A percentile compares a stretch with the other conserved stretches of the same genome.
These are phyloP conservation scores for Gobius niger DNA, from an alignment of 2,113 vertebrate genomes.

Conservation along the genomic window DNA sequence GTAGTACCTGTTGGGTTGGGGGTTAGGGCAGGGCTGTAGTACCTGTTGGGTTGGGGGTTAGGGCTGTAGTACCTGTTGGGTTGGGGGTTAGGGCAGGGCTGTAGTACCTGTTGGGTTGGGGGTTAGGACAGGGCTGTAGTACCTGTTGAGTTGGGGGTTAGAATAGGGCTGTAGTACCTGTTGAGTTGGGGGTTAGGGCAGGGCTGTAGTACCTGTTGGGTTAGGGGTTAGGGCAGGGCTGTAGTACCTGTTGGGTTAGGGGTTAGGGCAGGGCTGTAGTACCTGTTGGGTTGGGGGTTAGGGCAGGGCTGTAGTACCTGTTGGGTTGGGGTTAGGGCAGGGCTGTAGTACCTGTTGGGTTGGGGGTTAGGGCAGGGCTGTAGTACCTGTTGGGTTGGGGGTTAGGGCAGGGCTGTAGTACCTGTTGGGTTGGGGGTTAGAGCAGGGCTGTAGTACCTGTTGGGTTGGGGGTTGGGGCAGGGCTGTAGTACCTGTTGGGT, in stretches of 20 bases:
- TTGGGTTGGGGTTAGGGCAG: conserved; percentile 45
- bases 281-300: background rate
- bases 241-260: conserved; percentile 78
- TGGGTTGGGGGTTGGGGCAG: conserved; percentile 43
- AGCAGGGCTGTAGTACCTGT: conserved; percentile 72
- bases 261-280: too few species aligned
- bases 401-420: background rate
- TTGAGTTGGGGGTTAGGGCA: conserved; percentile 39
- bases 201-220: background rate
- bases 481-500: background rate
- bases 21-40: background rate
- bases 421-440: background rate
- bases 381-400: conserved; percentile 78
- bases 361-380: background rate
- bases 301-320: conserved; percentile 71
- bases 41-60: conserved; percentile 78
- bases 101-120: conserved; percentile 78
- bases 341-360: background rate
- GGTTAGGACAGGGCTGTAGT: too few species aligned
- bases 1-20: background rate
- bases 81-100: background rate
- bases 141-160: background rate
- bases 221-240: background rate
- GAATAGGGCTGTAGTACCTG: conserved; percentile 74
- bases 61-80: background rate